Evolutionary conservation across 2,113 vertebrate species (phyloP), one percentile per base, ranked within the genome.

Genomic region (Leptodactylus fuscus): DNA sequence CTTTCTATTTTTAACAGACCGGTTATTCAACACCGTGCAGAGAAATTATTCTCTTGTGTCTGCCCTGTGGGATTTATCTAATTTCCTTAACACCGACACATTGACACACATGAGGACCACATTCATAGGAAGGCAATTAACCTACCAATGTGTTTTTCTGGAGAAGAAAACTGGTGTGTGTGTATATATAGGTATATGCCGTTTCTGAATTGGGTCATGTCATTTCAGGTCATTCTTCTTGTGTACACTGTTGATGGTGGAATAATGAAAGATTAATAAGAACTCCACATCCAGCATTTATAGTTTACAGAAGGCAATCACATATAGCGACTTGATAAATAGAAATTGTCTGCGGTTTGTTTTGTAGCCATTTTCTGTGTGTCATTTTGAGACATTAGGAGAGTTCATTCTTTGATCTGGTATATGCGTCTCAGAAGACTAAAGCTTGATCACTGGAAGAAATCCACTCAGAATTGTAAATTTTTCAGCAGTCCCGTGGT

Each of bases 51-150:
- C 18, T 11, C 65, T 38, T 38, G 8, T 38, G 16, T 7, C 18
- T 69, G 15, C 34, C 65, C 11, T 12, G 11, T 69, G 65, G 7
- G 65, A 38, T 38, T 69, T 38, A 69, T 20, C 4, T 20, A 20
- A 69, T 69, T 69, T 69, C 29, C 65, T 38, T 10, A 69, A 34
- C 62, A 34, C 62, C 62, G 29, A 69, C 65, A 69, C 34, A 38
- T 38, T 34, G 60, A 67, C 62, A 18, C 29, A 34, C 29, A 67
- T 7, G 62, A 34, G 16, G 29, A 4, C 16, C 4, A 16, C 60
- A 29, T 62, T 27, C 11, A 29, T 62, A 4, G 10, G 62, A 67
- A 67, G 29, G 18, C 62, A 6, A 62, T 62, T 62, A 62, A 67
- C 29, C 62, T 34, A 67, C 62, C 62, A 34, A n/a, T n/a, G n/a